These are phyloP conservation scores for Stenodema calcarata DNA, from an alignment of 2,888 invertebrate species.

Conservation along the genomic window DNA sequence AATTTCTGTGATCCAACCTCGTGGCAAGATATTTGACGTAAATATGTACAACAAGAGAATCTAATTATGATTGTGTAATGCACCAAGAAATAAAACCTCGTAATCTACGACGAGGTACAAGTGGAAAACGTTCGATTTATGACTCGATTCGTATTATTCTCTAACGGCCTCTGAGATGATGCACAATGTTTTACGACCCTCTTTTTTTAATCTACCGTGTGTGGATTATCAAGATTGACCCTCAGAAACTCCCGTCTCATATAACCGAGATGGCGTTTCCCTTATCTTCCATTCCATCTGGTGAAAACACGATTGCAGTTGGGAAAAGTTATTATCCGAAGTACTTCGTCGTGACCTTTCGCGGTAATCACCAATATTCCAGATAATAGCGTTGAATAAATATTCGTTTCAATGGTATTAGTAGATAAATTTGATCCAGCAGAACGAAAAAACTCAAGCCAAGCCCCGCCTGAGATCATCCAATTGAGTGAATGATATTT, in stretches of 20 bases:
- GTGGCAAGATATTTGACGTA: too few species aligned
- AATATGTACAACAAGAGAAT: background rate
- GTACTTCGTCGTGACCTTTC: too few species aligned
- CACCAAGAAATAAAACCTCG: background rate
- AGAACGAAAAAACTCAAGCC: too few species aligned
- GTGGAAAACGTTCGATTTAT: background rate
- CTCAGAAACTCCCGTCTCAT: background rate
- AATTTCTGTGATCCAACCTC: too few species aligned
- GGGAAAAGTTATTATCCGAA: too few species aligned
- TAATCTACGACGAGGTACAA: background rate
- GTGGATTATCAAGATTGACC: background rate
- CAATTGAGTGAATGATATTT: too few species aligned
- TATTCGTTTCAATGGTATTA: too few species aligned
- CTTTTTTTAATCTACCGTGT: background rate
- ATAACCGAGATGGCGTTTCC: background rate
- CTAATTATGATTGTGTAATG: background rate
- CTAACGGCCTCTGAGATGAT: background rate
- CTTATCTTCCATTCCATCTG: background rate
- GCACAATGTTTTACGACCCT: background rate
- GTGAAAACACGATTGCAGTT: too few species aligned
- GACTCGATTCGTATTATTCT: background rate
- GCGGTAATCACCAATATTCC: too few species aligned
- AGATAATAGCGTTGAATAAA: too few species aligned
- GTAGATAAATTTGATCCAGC: too few species aligned
- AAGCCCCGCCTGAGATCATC: too few species aligned